A percentile compares a stretch with the other conserved stretches of the same genome.
These are phyloP conservation scores for Bufo bufo DNA, from an alignment of 2,113 vertebrate genomes.

Conservation along the genomic window DNA sequence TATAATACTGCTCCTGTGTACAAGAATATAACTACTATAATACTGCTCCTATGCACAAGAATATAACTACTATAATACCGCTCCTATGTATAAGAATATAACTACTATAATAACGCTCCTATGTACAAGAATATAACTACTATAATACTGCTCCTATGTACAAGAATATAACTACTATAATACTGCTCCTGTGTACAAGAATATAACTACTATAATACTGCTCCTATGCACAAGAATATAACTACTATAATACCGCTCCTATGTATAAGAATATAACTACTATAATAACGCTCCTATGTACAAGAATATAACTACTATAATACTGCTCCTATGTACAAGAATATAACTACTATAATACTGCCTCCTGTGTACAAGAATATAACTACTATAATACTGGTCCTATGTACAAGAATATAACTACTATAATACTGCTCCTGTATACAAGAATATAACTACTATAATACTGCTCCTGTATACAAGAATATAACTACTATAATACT, in stretches of 20 bases:
- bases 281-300: neutral
- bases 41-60: neutral
- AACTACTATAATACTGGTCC: too few species aligned
- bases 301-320: neutral
- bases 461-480: neutral
- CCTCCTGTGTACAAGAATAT: neutral
- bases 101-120: too few species aligned
- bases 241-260: too few species aligned
- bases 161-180: constrained; percentile 8
- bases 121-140: too few species aligned
- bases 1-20: neutral
- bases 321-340: neutral
- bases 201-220: neutral
- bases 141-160: too few species aligned
- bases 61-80: neutral
- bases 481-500: neutral
- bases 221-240: too few species aligned
- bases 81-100: too few species aligned
- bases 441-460: neutral
- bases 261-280: too few species aligned
- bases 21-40: constrained; percentile 7
- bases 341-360: neutral
- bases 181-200: neutral
- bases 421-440: neutral
- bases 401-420: too few species aligned